These are phyloP conservation scores for Euphonia xanthogaster DNA, from an alignment of 2,797 vertebrate genomes.

Conservation along the genomic window DNA sequence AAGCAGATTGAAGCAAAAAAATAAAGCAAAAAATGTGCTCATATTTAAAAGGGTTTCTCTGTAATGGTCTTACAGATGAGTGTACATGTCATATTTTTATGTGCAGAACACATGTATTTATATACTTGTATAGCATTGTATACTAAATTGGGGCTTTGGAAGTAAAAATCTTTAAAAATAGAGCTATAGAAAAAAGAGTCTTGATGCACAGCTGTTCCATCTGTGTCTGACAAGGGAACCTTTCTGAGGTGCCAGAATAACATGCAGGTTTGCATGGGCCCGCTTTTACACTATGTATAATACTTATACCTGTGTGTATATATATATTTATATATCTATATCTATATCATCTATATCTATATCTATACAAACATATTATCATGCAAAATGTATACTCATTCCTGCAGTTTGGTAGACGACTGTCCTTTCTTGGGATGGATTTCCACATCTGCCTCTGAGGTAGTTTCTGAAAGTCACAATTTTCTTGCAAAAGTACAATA, in stretches of 20 bases:
- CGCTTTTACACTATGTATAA: not conserved
- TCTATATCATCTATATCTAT: rapidly evolving
- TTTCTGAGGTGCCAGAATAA: not conserved
- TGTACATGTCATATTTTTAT: not conserved
- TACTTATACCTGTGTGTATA: rapidly evolving
- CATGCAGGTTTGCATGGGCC: not conserved
- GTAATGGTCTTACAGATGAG: not conserved
- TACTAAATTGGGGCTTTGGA: not conserved
- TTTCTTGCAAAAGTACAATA: not conserved
- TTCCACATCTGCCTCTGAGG: not conserved
- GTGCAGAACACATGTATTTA: not conserved
- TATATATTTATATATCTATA: rapidly evolving
- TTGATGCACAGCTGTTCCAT: not conserved
- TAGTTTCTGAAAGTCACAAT: not conserved
- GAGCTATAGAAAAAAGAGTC: not conserved
- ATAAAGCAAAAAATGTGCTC: not conserved
- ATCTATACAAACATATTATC: not conserved
- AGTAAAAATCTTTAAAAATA: not conserved
- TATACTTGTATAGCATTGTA: not conserved
- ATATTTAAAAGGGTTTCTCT: not conserved
- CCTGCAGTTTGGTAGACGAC: not conserved
- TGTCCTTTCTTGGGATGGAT: not conserved
- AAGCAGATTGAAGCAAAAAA: not conserved
- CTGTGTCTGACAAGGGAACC: not conserved
- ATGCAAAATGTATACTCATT: not conserved